A percentile compares a stretch with the other conserved stretches of the same genome.
Conservation (phyloP, 2,113 vertebrate genomes). For the Nematolebias whitei region DNA sequence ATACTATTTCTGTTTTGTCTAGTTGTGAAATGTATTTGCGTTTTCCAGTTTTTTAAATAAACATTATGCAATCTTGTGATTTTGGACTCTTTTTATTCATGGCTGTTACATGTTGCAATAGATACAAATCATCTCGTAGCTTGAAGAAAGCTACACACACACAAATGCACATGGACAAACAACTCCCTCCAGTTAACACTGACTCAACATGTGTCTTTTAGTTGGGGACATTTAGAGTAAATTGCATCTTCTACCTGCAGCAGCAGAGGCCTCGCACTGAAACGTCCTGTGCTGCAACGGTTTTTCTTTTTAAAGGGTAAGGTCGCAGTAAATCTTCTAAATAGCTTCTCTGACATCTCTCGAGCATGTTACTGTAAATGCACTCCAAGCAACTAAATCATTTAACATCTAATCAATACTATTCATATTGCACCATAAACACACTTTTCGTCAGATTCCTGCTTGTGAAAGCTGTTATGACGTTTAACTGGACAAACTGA, state of each 20-base stretch:
- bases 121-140: constrained; percentile 11
- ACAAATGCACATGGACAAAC: neutral
- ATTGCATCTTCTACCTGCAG: constrained; percentile 8
- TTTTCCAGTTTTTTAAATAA: no score
- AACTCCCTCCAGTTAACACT: neutral
- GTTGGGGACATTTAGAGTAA: constrained; percentile 22
- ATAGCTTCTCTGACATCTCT: constrained; percentile 66
- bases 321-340: constrained; percentile 67
- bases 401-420: constrained; percentile 75
- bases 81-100: neutral
- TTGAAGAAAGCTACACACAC: neutral
- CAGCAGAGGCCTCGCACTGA: constrained; percentile 37
- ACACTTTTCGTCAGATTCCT: constrained; percentile 43
- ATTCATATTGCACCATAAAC: constrained; percentile 60
- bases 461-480: constrained; percentile 26
- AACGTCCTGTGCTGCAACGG: constrained; percentile 26
- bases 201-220: constrained; percentile 25
- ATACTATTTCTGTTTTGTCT: no score
- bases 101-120: neutral
- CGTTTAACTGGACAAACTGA: constrained; percentile 16
- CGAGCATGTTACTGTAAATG: constrained; percentile 76
- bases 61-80: neutral
- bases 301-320: constrained; percentile 50
- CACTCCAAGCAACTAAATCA: constrained; percentile 76
- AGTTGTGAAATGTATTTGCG: no score